Percentiles rank a stretch among this genome's conserved stretches.
Conservation (phyloP, 2,888 invertebrate species). For the Eristalis arbustorum region DNA sequence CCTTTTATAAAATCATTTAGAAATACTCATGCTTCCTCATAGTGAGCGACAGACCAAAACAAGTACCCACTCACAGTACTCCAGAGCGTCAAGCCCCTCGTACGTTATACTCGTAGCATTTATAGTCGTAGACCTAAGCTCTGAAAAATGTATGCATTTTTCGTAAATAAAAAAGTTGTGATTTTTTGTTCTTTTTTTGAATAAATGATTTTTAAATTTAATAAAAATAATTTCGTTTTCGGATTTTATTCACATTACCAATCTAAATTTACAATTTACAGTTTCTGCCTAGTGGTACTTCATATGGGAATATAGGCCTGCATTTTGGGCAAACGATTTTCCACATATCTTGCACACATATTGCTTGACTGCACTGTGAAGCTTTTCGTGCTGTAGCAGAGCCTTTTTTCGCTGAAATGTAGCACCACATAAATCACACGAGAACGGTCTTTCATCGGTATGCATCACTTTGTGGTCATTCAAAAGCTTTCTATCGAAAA, state of each 20-base stretch:
- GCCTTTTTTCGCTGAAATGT: slow-evolving; percentile 78
- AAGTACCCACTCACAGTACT: not conserved
- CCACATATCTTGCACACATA: slow-evolving; percentile 78
- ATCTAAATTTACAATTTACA: not conserved
- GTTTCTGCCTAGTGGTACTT: slow-evolving; percentile 34
- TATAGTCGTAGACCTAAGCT: slow-evolving; percentile 35
- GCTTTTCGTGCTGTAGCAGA: slow-evolving; percentile 78
- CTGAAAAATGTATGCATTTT: slow-evolving; percentile 55
- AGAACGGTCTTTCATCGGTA: slow-evolving; percentile 75
- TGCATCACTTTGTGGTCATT: slow-evolving; percentile 78
- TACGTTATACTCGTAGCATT: not conserved
- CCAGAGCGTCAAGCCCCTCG: not conserved
- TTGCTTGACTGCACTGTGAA: slow-evolving; percentile 77
- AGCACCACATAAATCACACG: slow-evolving; percentile 77
- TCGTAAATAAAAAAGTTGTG: slow-evolving; percentile 42
- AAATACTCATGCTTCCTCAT: not conserved
- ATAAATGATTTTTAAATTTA: slow-evolving; percentile 35
- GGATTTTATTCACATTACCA: not conserved
- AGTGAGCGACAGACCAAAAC: not conserved
- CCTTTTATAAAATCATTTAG: not conserved
- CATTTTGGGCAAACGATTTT: slow-evolving; percentile 78
- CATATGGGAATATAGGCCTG: slow-evolving; percentile 77
- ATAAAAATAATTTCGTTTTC: slow-evolving; percentile 1
- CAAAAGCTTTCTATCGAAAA: slow-evolving; percentile 70
- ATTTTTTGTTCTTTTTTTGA: slow-evolving; percentile 39